Conservation (phyloP, 2,797 vertebrate species). For the Acrossocheilus fasciatus region DNA sequence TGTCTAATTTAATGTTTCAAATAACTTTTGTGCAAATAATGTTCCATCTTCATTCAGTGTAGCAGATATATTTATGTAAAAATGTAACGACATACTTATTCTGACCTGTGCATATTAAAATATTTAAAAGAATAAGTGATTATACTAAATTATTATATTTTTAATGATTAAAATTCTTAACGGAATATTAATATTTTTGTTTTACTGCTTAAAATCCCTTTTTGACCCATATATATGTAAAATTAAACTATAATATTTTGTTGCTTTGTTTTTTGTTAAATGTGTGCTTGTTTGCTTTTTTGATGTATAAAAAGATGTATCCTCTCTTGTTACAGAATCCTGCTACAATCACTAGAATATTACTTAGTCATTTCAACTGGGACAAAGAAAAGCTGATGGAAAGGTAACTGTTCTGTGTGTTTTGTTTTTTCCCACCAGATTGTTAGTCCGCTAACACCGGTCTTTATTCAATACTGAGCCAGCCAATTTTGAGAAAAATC, state of each 20-base stretch:
- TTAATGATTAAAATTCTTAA: background rate
- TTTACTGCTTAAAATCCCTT: no score
- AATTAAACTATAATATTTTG: background rate
- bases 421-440: background rate
- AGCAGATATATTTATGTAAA: background rate
- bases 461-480: background rate
- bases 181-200: no score
- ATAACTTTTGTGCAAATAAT: background rate
- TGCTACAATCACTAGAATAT: constrained; percentile 98
- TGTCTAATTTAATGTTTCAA: background rate
- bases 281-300: background rate
- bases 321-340: constrained; percentile 85
- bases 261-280: background rate
- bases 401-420: constrained; percentile 80
- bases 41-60: background rate
- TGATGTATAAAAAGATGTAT: constrained; percentile 13
- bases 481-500: constrained; percentile 7
- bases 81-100: background rate
- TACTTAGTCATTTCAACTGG: constrained; percentile 99
- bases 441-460: constrained; percentile 7
- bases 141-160: background rate
- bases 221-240: no score
- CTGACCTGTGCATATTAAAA: background rate
- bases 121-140: background rate
- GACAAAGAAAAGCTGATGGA: constrained; percentile 99